Evolutionary conservation across 2,797 vertebrate genomes (phyloP).

Genomic region (Alauda arvensis): DNA sequence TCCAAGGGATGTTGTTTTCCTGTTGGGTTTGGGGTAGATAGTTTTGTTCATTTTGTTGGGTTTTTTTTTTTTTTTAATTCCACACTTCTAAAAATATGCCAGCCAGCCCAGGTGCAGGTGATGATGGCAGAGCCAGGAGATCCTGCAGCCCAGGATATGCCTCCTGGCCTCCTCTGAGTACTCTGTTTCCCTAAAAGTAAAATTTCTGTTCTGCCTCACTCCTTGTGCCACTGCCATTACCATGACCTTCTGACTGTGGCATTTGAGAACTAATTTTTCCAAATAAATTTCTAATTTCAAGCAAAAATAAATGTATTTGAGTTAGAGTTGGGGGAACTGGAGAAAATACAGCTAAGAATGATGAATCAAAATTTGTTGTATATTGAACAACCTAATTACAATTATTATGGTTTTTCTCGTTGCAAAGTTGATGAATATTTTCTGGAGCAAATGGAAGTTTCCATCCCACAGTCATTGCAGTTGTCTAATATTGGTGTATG

Average conservation of each 20-base stretch:
- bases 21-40: background rate
- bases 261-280: background rate
- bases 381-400: conserved; percentile 11
- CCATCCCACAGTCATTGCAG: background rate
- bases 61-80: background rate
- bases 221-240: background rate
- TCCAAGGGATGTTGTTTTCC: background rate
- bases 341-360: background rate
- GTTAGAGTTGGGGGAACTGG: background rate
- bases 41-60: rapidly evolving
- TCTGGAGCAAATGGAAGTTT: conserved; percentile 20
- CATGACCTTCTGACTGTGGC: background rate
- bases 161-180: background rate
- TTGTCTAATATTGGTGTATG: background rate
- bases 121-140: background rate
- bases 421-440: background rate
- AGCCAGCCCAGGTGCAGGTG: background rate
- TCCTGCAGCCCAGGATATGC: background rate
- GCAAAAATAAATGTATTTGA: background rate
- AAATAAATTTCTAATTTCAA: background rate
- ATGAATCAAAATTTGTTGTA: background rate
- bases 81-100: background rate
- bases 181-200: background rate
- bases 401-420: conserved; percentile 3
- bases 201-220: background rate